Evolutionary conservation across 2,797 vertebrate genomes (phyloP).

Genomic region (Gymnothorax javanicus): DNA sequence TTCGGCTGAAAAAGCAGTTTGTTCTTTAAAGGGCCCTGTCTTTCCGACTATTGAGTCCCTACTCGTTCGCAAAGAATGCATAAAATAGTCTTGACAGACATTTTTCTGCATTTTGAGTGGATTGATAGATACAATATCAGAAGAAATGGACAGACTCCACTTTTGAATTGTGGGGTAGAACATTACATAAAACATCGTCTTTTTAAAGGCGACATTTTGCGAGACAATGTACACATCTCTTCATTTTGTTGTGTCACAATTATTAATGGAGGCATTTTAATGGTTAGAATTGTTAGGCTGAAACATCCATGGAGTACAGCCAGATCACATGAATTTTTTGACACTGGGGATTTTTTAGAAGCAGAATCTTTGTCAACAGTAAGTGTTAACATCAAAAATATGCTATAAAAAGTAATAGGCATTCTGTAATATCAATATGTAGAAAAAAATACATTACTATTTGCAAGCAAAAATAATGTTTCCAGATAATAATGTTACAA

Average conservation of each 20-base stretch:
- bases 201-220: not conserved
- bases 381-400: not conserved
- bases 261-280: not conserved
- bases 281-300: not conserved
- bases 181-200: not conserved
- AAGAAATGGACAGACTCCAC: not conserved
- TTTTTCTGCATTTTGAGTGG: conserved; percentile 5
- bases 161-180: not conserved
- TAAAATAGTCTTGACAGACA: not conserved
- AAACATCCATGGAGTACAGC: not conserved
- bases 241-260: not conserved
- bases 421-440: not conserved
- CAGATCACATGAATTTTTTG: not conserved
- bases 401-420: not conserved
- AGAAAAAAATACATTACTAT: too few species aligned
- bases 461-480: too few species aligned
- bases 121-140: not conserved
- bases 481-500: too few species aligned
- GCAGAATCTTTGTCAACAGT: too few species aligned
- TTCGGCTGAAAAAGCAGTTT: not conserved
- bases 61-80: not conserved
- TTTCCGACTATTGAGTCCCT: not conserved
- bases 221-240: not conserved
- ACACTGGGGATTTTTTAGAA: too few species aligned
- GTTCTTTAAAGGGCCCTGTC: not conserved